Evolutionary conservation across 2,797 vertebrate species (phyloP), one percentile per base, ranked within the genome.

Genomic region (Acrossocheilus wenchowensis): DNA sequence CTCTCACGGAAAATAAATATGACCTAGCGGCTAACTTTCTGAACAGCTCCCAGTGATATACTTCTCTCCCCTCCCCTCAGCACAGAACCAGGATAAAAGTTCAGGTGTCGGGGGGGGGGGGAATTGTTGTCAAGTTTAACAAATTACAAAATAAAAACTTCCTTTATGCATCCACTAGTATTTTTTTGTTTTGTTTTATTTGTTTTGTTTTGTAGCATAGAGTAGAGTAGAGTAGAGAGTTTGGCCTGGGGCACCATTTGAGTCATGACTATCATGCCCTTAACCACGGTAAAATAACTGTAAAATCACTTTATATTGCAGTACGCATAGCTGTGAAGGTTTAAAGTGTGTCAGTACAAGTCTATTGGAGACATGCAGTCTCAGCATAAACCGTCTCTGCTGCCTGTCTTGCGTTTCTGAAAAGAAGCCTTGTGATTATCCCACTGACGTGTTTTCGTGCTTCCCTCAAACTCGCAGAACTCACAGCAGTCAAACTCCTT

Each of bases 401-500:
- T 19, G 82, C 26, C 57, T 52, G 60, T 84, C 73, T 73, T 81
- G 17, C 30, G 9, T 66, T 60, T 48, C 17, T 82, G 72, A 75
- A 86, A 86, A 74, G 12, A 73, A 45, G 5, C 23, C 30, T 17
- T 4, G 39, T 45, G 69, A 81, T 50, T 62, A 43, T 73, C 50
- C 14, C 5, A 19, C 39, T 78, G 68, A 85, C 26, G 30, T 23
- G 43, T 75, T 82, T 66, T 52, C 7, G 17, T 12, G 45, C 72
- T 26, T 68, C 81, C 39, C 39, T 79, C 64, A 23, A 85, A 72
- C 75, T 66, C 11, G 10, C 45, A 78, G 64, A 60, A 78, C 48
- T 78, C 64, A 60, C 50, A 78, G 75, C 78, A 81, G 80, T 60
- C 62, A 60, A 87, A 74, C 68, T 81, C 68, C 71, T 83, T 54